Percentiles rank a stretch among this genome's conserved stretches.
phyloP scores from a whole-genome alignment of 2,888 invertebrate genomes.

The Trilocha varians region DNA sequence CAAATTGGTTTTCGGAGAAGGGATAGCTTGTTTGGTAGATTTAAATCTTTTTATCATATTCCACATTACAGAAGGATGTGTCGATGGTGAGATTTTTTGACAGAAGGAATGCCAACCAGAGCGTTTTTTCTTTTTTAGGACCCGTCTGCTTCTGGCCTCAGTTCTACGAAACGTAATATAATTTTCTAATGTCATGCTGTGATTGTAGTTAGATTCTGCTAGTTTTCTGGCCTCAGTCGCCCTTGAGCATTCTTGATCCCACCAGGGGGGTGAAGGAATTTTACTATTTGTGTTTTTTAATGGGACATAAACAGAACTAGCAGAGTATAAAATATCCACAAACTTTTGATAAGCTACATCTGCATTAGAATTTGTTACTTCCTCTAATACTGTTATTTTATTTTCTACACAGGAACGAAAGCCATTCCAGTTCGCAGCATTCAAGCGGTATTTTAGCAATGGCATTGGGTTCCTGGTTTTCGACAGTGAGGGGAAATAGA shows the following conservation, averaged over 20 bases:
- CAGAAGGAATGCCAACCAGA: conserved; percentile 8
- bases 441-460: too few species aligned
- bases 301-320: conserved; percentile 2
- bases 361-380: too few species aligned
- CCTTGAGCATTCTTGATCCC: conserved; percentile 6
- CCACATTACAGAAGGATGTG: conserved; percentile 8
- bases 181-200: conserved; percentile 2
- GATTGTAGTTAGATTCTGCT: conserved; percentile 1
- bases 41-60: neutral
- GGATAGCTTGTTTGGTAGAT: too few species aligned
- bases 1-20: neutral
- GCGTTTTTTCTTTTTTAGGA: conserved; percentile 4
- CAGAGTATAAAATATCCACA: too few species aligned
- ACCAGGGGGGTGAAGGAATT: conserved; percentile 7
- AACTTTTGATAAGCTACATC: too few species aligned
- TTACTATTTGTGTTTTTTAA: conserved; percentile 1
- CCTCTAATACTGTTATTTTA: too few species aligned
- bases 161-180: conserved; percentile 1
- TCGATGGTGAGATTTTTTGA: conserved; percentile 6
- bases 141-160: neutral
- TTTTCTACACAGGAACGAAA: too few species aligned
- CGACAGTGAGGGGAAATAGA: too few species aligned
- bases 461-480: too few species aligned
- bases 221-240: neutral
- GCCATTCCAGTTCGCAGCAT: too few species aligned